Base-by-base conservation (phyloP, 2,888 invertebrate species). In the Diarsia mendica region DNA sequence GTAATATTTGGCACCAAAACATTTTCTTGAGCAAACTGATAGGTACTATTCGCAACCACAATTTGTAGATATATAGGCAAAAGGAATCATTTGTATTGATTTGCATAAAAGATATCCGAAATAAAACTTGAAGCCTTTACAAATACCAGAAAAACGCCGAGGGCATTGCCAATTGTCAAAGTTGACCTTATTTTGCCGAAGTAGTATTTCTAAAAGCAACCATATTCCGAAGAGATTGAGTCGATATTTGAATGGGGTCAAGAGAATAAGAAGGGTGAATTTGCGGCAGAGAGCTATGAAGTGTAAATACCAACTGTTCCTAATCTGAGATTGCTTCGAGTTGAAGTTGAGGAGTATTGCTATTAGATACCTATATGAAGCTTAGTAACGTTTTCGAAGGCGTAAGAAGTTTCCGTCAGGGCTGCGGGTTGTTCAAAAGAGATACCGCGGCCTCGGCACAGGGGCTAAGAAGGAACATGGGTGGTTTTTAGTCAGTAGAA, bases 121-220 rank as follows among this genome's bases (percentile, higher is more conserved):
- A 84, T 72, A 77, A 75, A 75, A 85, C 85, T 77, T 85, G 77
- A 81, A 85, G 64, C 74, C 82, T 79, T 75, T 82, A 79, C 73
- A 83, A 85, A 81, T 78, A 82, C 55, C 72, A 85, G 53, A 72
- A 72, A 85, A 85, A 72, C 73, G 72, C 73, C 67, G 67, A 60
- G 71, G 82, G 85, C 85, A 76, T 70, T 68, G 61, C 67, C 82
- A 71, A 81, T 81, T 84, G 85, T 81, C 85, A 73, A 71, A 84
- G 67, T 77, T 73, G 72, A n/a, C 81, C 77, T 73, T 83, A 81
- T 81, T 73, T 63, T 0, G 10, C 11, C 0, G 5, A 51, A 72
- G 3, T 44, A 18, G 11, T 28, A 9, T n/a, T 67, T 70, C 1
- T 20, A 55, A 33, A 23, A 49, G 6, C 15, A 64, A 77, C 64